Percentiles rank a stretch among this genome's conserved stretches.
phyloP scores from a whole-genome alignment of 2,797 vertebrate species.

The Amphiprion clarkii region DNA sequence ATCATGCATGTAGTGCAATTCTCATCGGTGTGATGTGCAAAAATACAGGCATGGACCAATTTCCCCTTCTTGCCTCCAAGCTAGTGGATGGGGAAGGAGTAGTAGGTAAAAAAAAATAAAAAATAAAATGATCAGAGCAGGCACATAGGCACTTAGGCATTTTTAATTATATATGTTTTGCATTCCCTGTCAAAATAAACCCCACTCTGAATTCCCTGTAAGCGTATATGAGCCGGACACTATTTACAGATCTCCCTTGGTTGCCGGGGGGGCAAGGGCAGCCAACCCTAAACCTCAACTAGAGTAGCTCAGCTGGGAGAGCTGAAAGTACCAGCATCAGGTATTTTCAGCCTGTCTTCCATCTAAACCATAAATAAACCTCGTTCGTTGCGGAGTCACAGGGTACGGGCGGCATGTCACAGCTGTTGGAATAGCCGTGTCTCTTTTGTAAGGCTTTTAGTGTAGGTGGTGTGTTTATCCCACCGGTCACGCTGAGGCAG shows the following conservation, averaged over 20 bases:
- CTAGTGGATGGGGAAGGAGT: conserved; percentile 60
- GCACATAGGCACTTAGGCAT: conserved; percentile 73
- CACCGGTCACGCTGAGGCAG: conserved; percentile 74
- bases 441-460: conserved; percentile 85
- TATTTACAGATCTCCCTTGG: conserved; percentile 67
- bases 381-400: conserved; percentile 69
- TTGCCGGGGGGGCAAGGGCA: conserved; percentile 6
- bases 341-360: conserved; percentile 73
- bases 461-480: conserved; percentile 84
- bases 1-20: conserved; percentile 50
- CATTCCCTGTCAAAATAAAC: conserved; percentile 71
- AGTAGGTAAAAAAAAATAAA: conserved; percentile 44
- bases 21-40: conserved; percentile 29
- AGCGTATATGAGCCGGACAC: conserved; percentile 69
- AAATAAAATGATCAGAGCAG: conserved; percentile 61
- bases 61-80: conserved; percentile 36
- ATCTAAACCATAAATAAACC: conserved; percentile 77
- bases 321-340: conserved; percentile 71
- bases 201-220: conserved; percentile 54
- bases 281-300: conserved; percentile 36
- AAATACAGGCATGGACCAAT: conserved; percentile 39
- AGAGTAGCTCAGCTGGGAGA: conserved; percentile 65
- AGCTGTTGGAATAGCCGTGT: conserved; percentile 72
- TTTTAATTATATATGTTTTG: conserved; percentile 84
- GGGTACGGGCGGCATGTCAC: conserved; percentile 74